These are phyloP conservation scores for Sylvicola cinctus DNA, from an alignment of 2,888 invertebrate species.

Conservation along the genomic window DNA sequence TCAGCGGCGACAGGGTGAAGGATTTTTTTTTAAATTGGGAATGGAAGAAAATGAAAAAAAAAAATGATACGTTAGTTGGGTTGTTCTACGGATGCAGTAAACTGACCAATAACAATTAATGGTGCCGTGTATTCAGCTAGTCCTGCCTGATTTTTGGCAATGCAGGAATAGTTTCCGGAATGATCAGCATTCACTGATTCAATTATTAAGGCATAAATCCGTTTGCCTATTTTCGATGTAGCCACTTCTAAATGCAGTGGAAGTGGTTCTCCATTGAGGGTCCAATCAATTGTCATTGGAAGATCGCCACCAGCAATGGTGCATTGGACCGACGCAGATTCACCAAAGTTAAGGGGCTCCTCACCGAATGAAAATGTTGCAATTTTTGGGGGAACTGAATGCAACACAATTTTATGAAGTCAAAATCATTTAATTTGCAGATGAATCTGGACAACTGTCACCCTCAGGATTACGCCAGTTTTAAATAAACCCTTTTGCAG, in stretches of 20 bases:
- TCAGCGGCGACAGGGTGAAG: too few species aligned
- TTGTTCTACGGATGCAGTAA: slow-evolving; percentile 32
- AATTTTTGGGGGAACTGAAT: slow-evolving; percentile 29
- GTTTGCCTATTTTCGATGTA: slow-evolving; percentile 26
- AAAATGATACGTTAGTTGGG: too few species aligned
- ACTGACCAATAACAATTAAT: slow-evolving; percentile 34
- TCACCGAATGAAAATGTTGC: slow-evolving; percentile 36
- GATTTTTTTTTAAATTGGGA: too few species aligned
- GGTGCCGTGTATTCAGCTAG: slow-evolving; percentile 29
- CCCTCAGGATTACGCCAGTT: too few species aligned
- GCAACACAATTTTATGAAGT: too few species aligned
- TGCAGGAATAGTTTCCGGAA: slow-evolving; percentile 37
- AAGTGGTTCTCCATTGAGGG: slow-evolving; percentile 13
- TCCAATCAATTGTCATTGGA: slow-evolving; percentile 42
- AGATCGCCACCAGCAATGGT: slow-evolving; percentile 40
- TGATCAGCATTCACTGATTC: slow-evolving; percentile 33
- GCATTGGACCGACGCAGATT: slow-evolving; percentile 36
- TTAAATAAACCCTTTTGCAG: too few species aligned
- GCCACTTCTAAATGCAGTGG: background rate
- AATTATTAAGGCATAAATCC: slow-evolving; percentile 38
- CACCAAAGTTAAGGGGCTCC: slow-evolving; percentile 36
- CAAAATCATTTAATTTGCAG: slow-evolving; percentile 5
- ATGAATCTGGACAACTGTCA: too few species aligned
- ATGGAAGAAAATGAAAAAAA: too few species aligned
- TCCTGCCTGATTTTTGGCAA: slow-evolving; percentile 34